These are phyloP conservation scores for Nineta flava DNA, from an alignment of 2,888 invertebrate genomes.

Conservation along the genomic window DNA sequence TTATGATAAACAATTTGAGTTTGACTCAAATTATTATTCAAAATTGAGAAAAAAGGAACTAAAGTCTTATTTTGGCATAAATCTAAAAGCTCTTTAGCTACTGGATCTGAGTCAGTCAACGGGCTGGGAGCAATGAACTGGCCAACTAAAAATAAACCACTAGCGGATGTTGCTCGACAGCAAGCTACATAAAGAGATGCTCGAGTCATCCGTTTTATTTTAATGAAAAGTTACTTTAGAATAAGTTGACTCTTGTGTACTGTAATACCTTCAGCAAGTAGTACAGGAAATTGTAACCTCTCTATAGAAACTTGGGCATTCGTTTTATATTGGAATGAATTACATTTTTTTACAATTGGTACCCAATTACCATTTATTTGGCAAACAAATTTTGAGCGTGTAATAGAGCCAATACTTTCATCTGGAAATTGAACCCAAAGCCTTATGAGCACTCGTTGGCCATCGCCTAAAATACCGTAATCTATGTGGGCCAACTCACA, in stretches of 20 bases:
- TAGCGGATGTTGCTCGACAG: not conserved
- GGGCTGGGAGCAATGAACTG: not conserved
- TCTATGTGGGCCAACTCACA: constrained; percentile 7
- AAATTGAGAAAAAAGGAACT: not conserved
- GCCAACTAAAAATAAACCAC: not conserved
- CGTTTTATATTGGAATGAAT: no score
- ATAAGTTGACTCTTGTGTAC: constrained; percentile 13
- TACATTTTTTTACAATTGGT: no score
- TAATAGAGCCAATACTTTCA: no score
- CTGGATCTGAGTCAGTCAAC: not conserved
- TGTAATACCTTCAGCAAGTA: constrained; percentile 12
- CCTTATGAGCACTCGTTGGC: no score
- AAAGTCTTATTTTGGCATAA: not conserved
- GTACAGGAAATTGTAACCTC: constrained; percentile 12
- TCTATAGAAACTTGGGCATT: not conserved
- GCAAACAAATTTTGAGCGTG: no score
- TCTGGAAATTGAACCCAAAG: no score
- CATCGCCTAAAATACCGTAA: not conserved
- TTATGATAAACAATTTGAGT: not conserved
- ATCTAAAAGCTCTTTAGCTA: not conserved
- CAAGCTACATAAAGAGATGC: not conserved
- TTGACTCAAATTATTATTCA: not conserved
- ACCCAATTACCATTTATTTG: no score
- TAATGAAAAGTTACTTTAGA: not conserved
- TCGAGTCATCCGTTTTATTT: not conserved